Percentiles rank a stretch among this genome's conserved stretches.
phyloP scores from a whole-genome alignment of 2,113 vertebrate genomes.

The Oostethus manadensis region DNA sequence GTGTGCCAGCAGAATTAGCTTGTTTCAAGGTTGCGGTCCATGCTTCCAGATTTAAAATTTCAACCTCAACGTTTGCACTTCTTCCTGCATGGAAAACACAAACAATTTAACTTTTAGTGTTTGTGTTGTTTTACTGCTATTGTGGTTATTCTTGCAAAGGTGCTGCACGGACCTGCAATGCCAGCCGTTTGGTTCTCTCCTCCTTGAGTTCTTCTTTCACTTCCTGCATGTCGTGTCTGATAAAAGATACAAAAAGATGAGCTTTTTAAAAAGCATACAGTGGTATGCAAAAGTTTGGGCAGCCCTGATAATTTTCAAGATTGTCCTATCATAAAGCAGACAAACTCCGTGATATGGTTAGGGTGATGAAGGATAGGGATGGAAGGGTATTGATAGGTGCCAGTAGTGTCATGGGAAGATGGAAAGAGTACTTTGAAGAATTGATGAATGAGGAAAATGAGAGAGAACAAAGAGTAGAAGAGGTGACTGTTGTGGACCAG shows the following conservation, averaged over 20 bases:
- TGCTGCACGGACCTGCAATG: conserved; percentile 61
- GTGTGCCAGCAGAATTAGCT: conserved; percentile 3
- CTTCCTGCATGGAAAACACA: conserved; percentile 55
- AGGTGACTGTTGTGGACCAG: too few species aligned
- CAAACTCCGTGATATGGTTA: too few species aligned
- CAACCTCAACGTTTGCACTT: conserved; percentile 54
- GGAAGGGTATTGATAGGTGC: too few species aligned
- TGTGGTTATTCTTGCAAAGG: background rate
- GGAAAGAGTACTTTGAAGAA: too few species aligned
- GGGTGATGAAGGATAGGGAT: too few species aligned
- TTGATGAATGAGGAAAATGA: too few species aligned
- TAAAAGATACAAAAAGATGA: conserved; percentile 21
- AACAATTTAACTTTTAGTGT: conserved; percentile 1
- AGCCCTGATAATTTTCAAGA: too few species aligned
- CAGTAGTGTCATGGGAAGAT: too few species aligned
- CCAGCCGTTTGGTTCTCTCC: conserved; percentile 62
- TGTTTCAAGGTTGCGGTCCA: conserved; percentile 15
- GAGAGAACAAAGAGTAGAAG: too few species aligned
- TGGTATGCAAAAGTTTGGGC: too few species aligned
- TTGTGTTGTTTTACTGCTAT: background rate
- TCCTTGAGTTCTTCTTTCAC: conserved; percentile 69
- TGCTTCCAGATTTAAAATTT: conserved; percentile 36
- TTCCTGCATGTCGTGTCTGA: conserved; percentile 71
- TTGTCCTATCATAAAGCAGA: too few species aligned
- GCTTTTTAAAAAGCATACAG: too few species aligned